Evolutionary conservation across 2,797 vertebrate genomes (phyloP), one percentile per base, ranked within the genome.

Genomic region (Ctenopoma multispine): DNA sequence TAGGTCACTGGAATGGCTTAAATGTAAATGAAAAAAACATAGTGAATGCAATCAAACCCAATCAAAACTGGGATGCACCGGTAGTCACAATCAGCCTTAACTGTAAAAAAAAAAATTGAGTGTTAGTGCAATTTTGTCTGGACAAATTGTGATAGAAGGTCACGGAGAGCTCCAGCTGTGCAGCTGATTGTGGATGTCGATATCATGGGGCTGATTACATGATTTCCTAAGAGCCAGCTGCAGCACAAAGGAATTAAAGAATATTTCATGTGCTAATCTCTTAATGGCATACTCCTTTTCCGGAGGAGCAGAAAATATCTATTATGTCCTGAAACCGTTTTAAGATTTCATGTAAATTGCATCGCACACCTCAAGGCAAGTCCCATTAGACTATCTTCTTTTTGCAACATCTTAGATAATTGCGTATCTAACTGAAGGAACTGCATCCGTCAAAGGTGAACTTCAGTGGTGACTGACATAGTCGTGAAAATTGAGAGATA

Each of bases 151-250:
- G 53, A 17, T 13, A 60, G 65, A 75, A 81, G 83, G 86, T 86
- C 77, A 79, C 17, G 57, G 55, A 49, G 66, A 44, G 65, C 49
- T 69, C 78, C 85, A 90, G 86, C 88, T 86, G 85, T 81, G 87
- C 38, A 49, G 59, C 70, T 90, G 86, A 92, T 88, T 90, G 72
- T 83, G 82, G 75, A 82, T 81, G 69, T 72, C 74, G 60, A 84
- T 87, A 67, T 81, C 75, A 79, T 87, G 61, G 73, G 36, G 43
- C 67, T 90, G 82, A 91, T 91, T 91, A 76, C 67, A 68, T 63
- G 67, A 74, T 59, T 47, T 79, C 40, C 61, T 24, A 36, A 75
- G 48, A 70, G 78, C 70, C 84, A 92, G 86, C 80, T 89, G 81
- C 68, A 72, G 23, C 46, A 29, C 24, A 49, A 60, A 58, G 41